Evolutionary conservation across 2,113 vertebrate species (phyloP).

Genomic region (Uria aalge): DNA sequence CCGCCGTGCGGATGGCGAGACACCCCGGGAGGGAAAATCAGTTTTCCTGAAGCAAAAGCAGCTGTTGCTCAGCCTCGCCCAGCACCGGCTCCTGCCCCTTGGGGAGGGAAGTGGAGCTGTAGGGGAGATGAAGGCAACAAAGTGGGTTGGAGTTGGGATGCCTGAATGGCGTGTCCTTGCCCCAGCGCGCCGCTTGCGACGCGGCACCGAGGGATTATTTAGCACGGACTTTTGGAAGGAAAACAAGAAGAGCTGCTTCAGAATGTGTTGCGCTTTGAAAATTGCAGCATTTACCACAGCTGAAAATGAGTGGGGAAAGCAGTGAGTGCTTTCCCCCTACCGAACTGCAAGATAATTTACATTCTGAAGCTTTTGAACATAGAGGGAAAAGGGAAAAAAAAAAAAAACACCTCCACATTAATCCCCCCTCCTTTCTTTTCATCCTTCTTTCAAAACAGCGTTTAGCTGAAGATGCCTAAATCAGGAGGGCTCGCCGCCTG

Average conservation of each 20-base stretch:
- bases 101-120: neutral
- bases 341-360: neutral
- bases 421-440: neutral
- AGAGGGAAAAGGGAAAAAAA: neutral
- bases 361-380: neutral
- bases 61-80: neutral
- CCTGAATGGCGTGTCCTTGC: neutral
- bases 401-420: no score
- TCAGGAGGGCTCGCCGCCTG: accelerated
- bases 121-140: neutral
- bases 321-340: neutral
- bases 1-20: accelerated
- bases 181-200: accelerated
- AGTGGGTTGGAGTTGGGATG: neutral
- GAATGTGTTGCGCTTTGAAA: neutral
- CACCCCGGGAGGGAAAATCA: neutral
- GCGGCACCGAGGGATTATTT: neutral
- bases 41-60: neutral
- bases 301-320: neutral
- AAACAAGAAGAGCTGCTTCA: neutral
- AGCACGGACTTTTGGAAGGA: neutral
- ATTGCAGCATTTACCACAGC: neutral
- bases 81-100: neutral
- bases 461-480: neutral
- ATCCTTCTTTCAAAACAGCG: neutral